phyloP scores from a whole-genome alignment of 2,113 vertebrate genomes.

The Zosterops hypoxanthus region DNA sequence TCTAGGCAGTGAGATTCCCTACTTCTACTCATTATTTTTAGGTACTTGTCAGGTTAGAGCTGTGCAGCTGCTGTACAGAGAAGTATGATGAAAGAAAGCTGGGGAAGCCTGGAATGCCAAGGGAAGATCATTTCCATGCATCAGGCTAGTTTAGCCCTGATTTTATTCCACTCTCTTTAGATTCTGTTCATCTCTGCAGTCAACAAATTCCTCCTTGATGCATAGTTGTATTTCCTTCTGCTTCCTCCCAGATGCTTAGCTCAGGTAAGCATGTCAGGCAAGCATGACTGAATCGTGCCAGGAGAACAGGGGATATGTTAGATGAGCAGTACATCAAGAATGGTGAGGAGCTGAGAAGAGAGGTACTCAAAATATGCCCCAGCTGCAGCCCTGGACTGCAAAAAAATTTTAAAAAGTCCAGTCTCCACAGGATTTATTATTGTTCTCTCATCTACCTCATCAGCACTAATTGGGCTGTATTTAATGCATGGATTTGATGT shows the following conservation, averaged over 20 bases:
- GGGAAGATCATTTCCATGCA: not conserved
- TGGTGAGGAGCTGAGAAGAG: not conserved
- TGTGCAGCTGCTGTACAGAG: not conserved
- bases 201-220: not conserved
- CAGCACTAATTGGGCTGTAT: not conserved
- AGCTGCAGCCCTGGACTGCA: not conserved
- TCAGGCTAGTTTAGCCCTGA: not conserved
- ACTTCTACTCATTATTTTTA: not conserved
- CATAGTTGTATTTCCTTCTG: not conserved
- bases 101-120: not conserved
- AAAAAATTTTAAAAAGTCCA: not conserved
- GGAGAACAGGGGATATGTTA: not conserved
- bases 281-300: not conserved
- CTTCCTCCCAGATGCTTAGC: not conserved
- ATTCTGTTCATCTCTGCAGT: not conserved
- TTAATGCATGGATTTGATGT: not conserved
- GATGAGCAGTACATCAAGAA: not conserved
- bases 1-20: not conserved
- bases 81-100: not conserved
- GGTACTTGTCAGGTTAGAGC: not conserved
- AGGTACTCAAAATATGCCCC: not conserved
- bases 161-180: not conserved
- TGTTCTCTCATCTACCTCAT: not conserved
- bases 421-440: not conserved
- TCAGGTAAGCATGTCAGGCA: not conserved